phyloP scores from a whole-genome alignment of 2,888 invertebrate genomes.

The Sabatieria punctata region DNA sequence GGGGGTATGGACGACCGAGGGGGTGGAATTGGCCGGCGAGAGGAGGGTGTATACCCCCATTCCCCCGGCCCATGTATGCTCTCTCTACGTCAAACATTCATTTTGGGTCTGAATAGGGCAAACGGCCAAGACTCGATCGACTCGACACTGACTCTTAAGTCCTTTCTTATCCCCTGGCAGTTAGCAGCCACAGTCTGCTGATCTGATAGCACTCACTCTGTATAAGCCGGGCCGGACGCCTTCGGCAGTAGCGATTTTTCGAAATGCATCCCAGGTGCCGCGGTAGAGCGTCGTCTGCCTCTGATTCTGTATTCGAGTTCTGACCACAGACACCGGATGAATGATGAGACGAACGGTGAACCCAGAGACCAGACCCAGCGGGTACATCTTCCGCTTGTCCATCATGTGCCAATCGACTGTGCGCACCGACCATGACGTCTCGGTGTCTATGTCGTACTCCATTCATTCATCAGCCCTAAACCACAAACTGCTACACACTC shows the following conservation, averaged over 20 bases:
- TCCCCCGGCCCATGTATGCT: too few relatives aligned
- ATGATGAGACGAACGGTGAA: slow-evolving; percentile 56
- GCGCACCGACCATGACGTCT: too few relatives aligned
- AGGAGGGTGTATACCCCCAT: too few relatives aligned
- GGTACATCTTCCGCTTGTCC: slow-evolving; percentile 83
- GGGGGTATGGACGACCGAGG: too few relatives aligned
- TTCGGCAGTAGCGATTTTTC: slow-evolving; percentile 65
- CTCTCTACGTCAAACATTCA: slow-evolving; percentile 67
- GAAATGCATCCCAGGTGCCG: slow-evolving; percentile 64
- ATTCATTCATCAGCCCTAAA: too few relatives aligned
- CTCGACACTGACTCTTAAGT: slow-evolving; percentile 86
- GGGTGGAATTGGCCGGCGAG: too few relatives aligned
- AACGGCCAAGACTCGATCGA: too few relatives aligned
- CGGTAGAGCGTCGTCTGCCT: slow-evolving; percentile 58
- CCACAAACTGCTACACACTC: too few relatives aligned
- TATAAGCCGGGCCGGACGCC: slow-evolving; percentile 76
- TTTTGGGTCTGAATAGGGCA: too few relatives aligned
- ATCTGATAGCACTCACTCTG: slow-evolving; percentile 87
- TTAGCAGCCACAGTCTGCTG: slow-evolving; percentile 57
- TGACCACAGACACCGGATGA: slow-evolving; percentile 80
- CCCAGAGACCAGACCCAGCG: slow-evolving; percentile 71
- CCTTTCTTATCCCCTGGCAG: slow-evolving; percentile 74
- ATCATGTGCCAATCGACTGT: slow-evolving; percentile 97
- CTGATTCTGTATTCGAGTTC: slow-evolving; percentile 72
- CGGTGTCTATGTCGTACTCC: too few relatives aligned